Percentiles rank a stretch among this genome's conserved stretches.
These are phyloP conservation scores for Neolamprologus sp. DNA, from an alignment of 2,113 vertebrate species.

Conservation along the genomic window DNA sequence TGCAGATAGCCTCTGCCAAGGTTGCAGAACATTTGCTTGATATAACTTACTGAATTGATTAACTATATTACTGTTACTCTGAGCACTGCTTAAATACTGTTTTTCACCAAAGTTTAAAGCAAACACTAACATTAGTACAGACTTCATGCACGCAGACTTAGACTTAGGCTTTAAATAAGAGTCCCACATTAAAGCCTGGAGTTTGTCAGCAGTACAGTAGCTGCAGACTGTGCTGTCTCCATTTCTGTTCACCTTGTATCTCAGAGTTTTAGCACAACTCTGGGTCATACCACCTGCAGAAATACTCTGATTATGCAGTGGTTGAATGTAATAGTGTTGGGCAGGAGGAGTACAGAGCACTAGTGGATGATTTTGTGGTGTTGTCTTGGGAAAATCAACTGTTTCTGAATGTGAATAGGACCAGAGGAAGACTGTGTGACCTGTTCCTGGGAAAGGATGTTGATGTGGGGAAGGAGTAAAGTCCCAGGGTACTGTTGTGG, in stretches of 20 bases:
- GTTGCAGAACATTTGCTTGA: not conserved
- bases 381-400: not conserved
- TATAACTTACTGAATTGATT: not conserved
- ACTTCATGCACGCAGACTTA: not conserved
- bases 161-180: not conserved
- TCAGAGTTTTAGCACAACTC: not conserved
- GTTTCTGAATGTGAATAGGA: not conserved
- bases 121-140: not conserved
- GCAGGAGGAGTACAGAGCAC: not conserved
- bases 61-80: not conserved
- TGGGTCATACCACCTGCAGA: not conserved
- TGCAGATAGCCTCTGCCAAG: slow-evolving; percentile 11
- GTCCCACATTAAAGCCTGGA: not conserved
- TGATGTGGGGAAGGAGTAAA: not conserved
- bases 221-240: not conserved
- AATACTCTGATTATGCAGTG: not conserved
- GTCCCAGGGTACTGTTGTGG: not conserved
- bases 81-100: not conserved
- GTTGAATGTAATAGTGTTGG: not conserved
- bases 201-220: not conserved
- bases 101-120: not conserved
- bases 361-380: not conserved
- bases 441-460: not conserved
- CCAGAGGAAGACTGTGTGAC: not conserved
- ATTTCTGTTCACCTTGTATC: not conserved